phyloP scores from a whole-genome alignment of 2,888 invertebrate genomes.

The Odontomyia ornata region DNA sequence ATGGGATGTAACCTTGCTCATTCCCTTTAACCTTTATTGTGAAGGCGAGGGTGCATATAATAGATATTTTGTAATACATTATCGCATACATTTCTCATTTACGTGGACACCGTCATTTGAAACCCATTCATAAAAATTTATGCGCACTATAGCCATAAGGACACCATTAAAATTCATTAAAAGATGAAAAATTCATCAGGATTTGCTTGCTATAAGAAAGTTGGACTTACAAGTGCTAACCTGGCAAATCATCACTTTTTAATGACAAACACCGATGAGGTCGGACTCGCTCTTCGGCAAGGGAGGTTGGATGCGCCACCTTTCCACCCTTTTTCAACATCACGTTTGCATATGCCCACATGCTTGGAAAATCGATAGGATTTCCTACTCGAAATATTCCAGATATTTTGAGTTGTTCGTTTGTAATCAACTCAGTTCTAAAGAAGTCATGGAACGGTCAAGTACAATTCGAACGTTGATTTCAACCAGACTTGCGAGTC shows the following conservation, averaged over 20 bases:
- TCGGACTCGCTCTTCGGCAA: background rate
- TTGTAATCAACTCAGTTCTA: background rate
- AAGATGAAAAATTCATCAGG: background rate
- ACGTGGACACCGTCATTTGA: too few species aligned
- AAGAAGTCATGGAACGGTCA: background rate
- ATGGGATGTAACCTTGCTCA: too few species aligned
- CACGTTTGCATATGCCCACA: constrained; percentile 1
- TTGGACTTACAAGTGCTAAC: too few species aligned
- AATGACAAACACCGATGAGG: background rate
- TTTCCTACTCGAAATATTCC: background rate
- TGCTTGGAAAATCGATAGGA: constrained; percentile 13
- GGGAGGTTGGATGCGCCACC: background rate
- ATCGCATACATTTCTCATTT: too few species aligned
- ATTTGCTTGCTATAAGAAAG: background rate
- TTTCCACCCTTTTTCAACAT: background rate
- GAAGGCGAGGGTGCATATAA: too few species aligned
- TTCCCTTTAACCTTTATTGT: too few species aligned
- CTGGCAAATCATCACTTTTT: background rate
- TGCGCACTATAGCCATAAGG: too few species aligned
- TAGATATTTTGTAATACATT: too few species aligned
- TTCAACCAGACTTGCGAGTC: too few species aligned
- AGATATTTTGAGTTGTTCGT: background rate
- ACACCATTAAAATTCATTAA: background rate
- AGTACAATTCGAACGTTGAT: background rate
- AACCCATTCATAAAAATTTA: too few species aligned